A percentile compares a stretch with the other conserved stretches of the same genome.
Evolutionary conservation across 2,888 invertebrate species (phyloP).

Genomic region (Eristalis tenax): DNA sequence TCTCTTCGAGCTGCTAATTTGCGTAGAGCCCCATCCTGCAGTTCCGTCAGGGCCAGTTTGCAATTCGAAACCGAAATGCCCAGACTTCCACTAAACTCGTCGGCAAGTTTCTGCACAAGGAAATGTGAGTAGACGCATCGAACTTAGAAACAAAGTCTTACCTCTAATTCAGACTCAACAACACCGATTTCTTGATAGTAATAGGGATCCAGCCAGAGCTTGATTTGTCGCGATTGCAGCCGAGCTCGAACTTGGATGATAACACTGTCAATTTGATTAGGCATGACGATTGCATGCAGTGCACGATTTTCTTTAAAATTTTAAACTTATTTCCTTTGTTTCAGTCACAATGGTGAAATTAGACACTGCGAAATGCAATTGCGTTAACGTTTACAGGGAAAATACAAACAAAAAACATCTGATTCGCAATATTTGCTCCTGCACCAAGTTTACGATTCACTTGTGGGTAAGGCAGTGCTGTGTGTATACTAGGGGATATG

Average conservation of each 20-base stretch:
- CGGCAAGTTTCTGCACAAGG: conserved; percentile 84
- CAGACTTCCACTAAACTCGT: conserved; percentile 83
- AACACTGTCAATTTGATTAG: conserved; percentile 83
- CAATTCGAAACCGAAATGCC: conserved; percentile 83
- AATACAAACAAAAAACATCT: conserved; percentile 54
- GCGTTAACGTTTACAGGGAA: not conserved
- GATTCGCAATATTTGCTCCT: conserved; percentile 58
- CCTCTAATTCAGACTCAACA: conserved; percentile 80
- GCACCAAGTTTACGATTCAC: not conserved
- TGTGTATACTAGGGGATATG: not conserved
- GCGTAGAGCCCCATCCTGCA: conserved; percentile 87
- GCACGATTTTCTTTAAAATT: not conserved
- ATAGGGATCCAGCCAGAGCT: conserved; percentile 90
- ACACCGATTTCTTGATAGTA: conserved; percentile 82
- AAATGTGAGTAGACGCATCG: not conserved
- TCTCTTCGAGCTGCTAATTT: conserved; percentile 87
- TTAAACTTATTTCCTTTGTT: conserved; percentile 27
- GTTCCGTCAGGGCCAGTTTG: conserved; percentile 83
- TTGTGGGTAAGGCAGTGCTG: conserved; percentile 22
- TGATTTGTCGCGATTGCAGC: conserved; percentile 86
- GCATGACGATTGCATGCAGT: conserved; percentile 73
- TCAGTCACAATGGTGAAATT: not conserved
- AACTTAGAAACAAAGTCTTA: conserved; percentile 54
- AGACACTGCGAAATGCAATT: not conserved
- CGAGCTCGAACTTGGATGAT: conserved; percentile 86